Evolutionary conservation across 2,113 vertebrate genomes (phyloP).

Genomic region (Pao palembangensis): DNA sequence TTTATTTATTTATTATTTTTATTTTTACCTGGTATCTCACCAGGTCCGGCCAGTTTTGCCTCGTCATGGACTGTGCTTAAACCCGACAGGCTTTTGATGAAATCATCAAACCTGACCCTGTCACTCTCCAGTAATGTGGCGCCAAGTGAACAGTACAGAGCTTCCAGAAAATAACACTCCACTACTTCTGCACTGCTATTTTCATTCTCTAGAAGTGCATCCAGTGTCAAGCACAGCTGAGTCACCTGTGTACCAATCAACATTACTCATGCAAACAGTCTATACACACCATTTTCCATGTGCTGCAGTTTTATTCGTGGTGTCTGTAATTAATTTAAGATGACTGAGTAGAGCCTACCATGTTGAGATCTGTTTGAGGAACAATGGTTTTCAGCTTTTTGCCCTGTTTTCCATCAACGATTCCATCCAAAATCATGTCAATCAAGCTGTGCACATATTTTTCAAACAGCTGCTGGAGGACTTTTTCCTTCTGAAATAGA

Average conservation of each 20-base stretch:
- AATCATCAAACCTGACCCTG: conserved; percentile 83
- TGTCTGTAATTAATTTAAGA: not conserved
- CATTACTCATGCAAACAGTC: not conserved
- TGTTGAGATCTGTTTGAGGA: conserved; percentile 92
- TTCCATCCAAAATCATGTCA: conserved; percentile 87
- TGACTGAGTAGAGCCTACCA: conserved; percentile 75
- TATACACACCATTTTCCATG: not conserved
- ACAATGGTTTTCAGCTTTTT: conserved; percentile 86
- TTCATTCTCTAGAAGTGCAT: conserved; percentile 76
- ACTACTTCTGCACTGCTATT: conserved; percentile 72
- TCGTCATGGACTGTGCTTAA: conserved; percentile 71
- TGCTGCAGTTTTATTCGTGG: not conserved
- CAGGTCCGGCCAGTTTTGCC: conserved; percentile 75
- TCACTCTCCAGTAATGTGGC: conserved; percentile 79
- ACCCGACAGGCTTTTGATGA: conserved; percentile 80
- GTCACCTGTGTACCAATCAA: conserved; percentile 74
- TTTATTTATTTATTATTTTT: too few relatives aligned
- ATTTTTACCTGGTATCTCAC: conserved; percentile 85
- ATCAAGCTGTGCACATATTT: conserved; percentile 88
- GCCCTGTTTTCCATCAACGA: conserved; percentile 82
- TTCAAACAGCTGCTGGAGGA: conserved; percentile 80
- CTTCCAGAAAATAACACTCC: conserved; percentile 91
- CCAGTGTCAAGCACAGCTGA: conserved; percentile 85
- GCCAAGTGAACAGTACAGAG: conserved; percentile 91
- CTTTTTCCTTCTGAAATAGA: conserved; percentile 65